Percentiles rank a stretch among this genome's conserved stretches.
Evolutionary conservation across 2,113 vertebrate species (phyloP).

Genomic region (Oncorhynchus keta): DNA sequence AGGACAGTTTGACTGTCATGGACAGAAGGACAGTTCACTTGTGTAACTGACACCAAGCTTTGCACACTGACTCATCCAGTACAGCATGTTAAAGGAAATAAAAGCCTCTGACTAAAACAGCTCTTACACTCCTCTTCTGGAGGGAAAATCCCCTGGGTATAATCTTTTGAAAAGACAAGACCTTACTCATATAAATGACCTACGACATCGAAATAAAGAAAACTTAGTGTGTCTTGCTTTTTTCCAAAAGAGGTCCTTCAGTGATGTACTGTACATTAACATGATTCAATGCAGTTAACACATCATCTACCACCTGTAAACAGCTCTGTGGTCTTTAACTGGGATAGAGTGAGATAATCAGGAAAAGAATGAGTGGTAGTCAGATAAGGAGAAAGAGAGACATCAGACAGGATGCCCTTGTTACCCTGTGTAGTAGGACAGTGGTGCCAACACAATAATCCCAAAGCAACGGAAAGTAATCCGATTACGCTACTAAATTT

Average conservation of each 20-base stretch:
- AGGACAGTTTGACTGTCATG: conserved; percentile 65
- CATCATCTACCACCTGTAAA: background rate
- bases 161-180: background rate
- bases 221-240: no score
- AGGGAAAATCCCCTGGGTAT: background rate
- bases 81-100: background rate
- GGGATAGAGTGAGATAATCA: background rate
- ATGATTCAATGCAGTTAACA: background rate
- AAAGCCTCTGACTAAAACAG: no score
- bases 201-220: background rate
- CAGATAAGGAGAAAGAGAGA: background rate
- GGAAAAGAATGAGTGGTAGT: background rate
- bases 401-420: background rate
- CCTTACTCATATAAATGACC: background rate
- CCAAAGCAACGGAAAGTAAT: no score
- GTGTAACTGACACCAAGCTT: conserved; percentile 33
- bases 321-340: background rate
- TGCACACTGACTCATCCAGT: conserved; percentile 36
- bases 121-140: no score
- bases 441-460: conserved; percentile 21
- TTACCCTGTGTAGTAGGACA: background rate
- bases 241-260: no score
- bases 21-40: conserved; percentile 60
- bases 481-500: no score
- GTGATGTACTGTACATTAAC: background rate